Base-by-base conservation (phyloP, 2,888 invertebrate genomes). In the Sinelater perroti region DNA sequence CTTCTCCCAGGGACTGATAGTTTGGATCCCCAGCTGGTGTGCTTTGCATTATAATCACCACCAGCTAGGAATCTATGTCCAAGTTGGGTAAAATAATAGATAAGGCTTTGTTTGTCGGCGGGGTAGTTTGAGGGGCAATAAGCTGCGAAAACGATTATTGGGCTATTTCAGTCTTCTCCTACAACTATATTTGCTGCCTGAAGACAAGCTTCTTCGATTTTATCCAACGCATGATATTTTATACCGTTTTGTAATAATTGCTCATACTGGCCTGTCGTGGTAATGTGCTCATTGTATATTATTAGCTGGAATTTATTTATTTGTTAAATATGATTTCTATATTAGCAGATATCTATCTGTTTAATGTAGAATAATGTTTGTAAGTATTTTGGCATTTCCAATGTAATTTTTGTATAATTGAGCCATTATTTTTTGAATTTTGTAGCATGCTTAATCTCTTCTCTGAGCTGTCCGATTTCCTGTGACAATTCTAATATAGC, bases 381-480 rank as follows among this genome's bases (percentile, higher is more conserved):
- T n/a, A n/a, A n/a, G n/a, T n/a, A n/a, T n/a, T n/a, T n/a, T 35
- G 35, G 6, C 7, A 11, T 11, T 35, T 2, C 35, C 11, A 2
- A 35, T n/a, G n/a, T n/a, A n/a, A n/a, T n/a, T 17, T 38, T 17
- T 38, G 42, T 42, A 11, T 16, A 42, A 42, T 42, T 42, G 42
- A 20, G 11, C 42, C 21, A 42, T 24, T 21, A 21, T 42, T 42
- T 42, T 21, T 42, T 42, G 42, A 26, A 18, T 7, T 14, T 14
- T 2, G 38, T 38, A 17, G 18, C 30, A 13, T 13, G 33, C 33
- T 10, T 21, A 21, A 42, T 24, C 13, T 24, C 21, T 42, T 42
- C 21, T 21, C 42, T 13, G 13, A 20, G 20, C 24, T 38, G 18
- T 17, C 18, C 4, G 38, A 38, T 38, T 38, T 42, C 21, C 24